These are phyloP conservation scores for Neodontobutis hainanensis DNA, from an alignment of 2,113 vertebrate species.

Conservation along the genomic window DNA sequence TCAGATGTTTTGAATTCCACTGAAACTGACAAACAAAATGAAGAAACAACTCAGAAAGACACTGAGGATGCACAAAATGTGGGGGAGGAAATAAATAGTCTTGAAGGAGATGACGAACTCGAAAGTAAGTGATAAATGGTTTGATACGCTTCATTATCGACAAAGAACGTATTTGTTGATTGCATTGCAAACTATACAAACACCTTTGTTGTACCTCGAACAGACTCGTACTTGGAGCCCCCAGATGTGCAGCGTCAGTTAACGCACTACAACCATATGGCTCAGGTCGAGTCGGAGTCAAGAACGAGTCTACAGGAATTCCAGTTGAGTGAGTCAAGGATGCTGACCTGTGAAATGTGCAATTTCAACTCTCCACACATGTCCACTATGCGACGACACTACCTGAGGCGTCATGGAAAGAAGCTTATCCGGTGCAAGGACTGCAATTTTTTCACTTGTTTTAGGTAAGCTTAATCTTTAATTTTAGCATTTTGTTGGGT, in stretches of 20 bases:
- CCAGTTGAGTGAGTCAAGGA: slow-evolving; percentile 65
- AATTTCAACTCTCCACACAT: slow-evolving; percentile 87
- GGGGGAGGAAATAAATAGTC: not conserved
- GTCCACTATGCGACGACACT: slow-evolving; percentile 89
- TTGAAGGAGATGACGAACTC: slow-evolving; percentile 38
- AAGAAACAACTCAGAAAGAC: slow-evolving; percentile 80
- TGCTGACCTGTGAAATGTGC: slow-evolving; percentile 90
- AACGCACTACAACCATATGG: slow-evolving; percentile 85
- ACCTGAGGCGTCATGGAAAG: slow-evolving; percentile 88
- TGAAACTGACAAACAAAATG: slow-evolving; percentile 81
- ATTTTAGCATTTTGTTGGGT: too few relatives aligned
- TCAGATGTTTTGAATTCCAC: slow-evolving; percentile 65
- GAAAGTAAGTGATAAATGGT: not conserved
- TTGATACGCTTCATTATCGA: not conserved
- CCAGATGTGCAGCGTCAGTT: slow-evolving; percentile 89
- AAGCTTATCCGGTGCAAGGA: slow-evolving; percentile 91
- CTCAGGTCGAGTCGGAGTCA: slow-evolving; percentile 61
- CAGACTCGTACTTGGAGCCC: slow-evolving; percentile 85
- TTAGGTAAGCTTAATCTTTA: slow-evolving; percentile 80
- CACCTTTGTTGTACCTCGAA: slow-evolving; percentile 24
- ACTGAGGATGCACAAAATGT: slow-evolving; percentile 77
- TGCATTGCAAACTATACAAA: not conserved
- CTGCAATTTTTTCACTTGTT: slow-evolving; percentile 88
- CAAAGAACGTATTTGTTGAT: not conserved
- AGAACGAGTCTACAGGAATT: slow-evolving; percentile 46